A percentile compares a stretch with the other conserved stretches of the same genome.
Evolutionary conservation across 2,888 invertebrate species (phyloP).

Genomic region (Gerris lacustris): DNA sequence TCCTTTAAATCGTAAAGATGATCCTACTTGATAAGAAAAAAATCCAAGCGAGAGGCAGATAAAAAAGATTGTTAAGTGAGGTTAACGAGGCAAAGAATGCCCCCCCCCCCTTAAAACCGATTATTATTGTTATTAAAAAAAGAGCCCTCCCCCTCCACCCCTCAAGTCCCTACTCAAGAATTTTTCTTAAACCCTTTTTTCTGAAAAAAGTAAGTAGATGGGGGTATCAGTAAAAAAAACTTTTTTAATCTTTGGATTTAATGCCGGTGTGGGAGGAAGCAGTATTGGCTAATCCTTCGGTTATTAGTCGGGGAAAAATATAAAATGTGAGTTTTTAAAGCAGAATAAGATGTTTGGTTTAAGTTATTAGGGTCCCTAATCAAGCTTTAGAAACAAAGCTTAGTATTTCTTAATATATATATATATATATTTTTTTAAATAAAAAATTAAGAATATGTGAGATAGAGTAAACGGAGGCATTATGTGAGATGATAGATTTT

Average conservation of each 20-base stretch:
- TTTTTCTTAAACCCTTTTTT: constrained; percentile 2
- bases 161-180: background rate
- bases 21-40: too few species aligned
- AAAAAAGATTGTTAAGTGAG: background rate
- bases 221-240: background rate
- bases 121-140: constrained; percentile 5
- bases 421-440: too few species aligned
- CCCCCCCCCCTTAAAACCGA: background rate
- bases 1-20: too few species aligned
- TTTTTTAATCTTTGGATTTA: constrained; percentile 10
- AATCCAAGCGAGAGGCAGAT: too few species aligned
- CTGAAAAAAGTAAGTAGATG: background rate
- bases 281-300: background rate
- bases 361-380: too few species aligned
- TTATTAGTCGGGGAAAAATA: background rate
- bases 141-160: background rate
- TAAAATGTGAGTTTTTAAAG: too few species aligned
- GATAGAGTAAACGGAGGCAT: too few species aligned
- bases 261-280: background rate
- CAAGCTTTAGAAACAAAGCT: too few species aligned
- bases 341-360: too few species aligned
- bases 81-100: constrained; percentile 5
- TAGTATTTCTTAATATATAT: too few species aligned
- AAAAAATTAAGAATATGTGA: too few species aligned
- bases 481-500: too few species aligned